Base-by-base conservation (phyloP, 2,797 vertebrate genomes). In the Melanotaenia nigrans region DNA sequence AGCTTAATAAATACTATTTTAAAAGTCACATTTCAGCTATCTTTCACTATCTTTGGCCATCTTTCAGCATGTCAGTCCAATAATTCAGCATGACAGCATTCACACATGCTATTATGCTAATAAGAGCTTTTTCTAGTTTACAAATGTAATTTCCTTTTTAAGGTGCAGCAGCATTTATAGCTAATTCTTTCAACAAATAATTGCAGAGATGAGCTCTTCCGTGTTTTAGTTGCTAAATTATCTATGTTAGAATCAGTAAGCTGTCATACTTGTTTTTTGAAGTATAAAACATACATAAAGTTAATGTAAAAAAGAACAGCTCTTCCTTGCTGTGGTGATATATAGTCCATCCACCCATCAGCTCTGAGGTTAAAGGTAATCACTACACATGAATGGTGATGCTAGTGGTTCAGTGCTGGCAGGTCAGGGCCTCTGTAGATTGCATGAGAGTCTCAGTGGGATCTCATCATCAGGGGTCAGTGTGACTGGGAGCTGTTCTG, bases 391-490 rank as follows among this genome's bases (percentile, higher is more conserved):
- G 68, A 55, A 51, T 70, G 55, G 25, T 30, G 22, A 63, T 73
- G 75, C 61, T 61, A 35, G 73, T 79, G 68, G 73, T 53, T 64
- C 62, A 58, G 62, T 65, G 9, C 65, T 59, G 71, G 38, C 63
- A 63, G 82, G 74, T 84, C 75, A 77, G 69, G 68, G 72, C 73
- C 73, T 81, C 72, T 6, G 73, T 53, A 73, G 71, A 68, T 61
- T 64, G 22, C 10, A 22, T 36, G 45, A 70, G 49, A 65, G 61
- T 81, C 77, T 77, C 86, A 57, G 49, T 55, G 68, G 66, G 81
- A 73, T 65, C 76, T 76, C 59, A 67, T 66, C 77, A 67, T 69
- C 56, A 70, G 58, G 84, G 87, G 68, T 90, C 83, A 87, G 42
- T 45, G 67, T 79, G 74, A 61, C 71, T 38, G 75, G 61, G 87